Conservation (phyloP, 2,888 invertebrate species). For the Chelonus formosanus region DNA sequence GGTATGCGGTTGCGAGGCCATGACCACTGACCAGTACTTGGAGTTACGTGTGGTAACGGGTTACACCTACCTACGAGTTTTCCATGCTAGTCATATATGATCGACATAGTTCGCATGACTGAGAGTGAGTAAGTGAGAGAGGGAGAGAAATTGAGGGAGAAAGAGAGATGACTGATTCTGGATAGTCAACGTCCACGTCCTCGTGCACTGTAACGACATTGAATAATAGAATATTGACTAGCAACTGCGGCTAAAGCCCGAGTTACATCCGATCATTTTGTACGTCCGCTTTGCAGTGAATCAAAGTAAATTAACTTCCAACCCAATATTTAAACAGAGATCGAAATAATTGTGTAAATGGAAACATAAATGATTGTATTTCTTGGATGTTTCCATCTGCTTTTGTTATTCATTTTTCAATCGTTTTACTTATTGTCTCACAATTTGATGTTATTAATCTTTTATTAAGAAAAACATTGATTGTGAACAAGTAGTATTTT, state of each 20-base stretch:
- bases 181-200: slow-evolving; percentile 28
- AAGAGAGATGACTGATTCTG: slow-evolving; percentile 13
- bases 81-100: slow-evolving; percentile 33
- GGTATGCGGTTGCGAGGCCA: slow-evolving; percentile 35
- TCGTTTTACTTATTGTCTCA: background rate
- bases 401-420: background rate
- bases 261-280: slow-evolving; percentile 26
- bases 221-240: slow-evolving; percentile 38
- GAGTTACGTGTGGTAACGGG: slow-evolving; percentile 35
- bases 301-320: slow-evolving; percentile 30
- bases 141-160: slow-evolving; percentile 3
- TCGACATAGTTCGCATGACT: slow-evolving; percentile 33
- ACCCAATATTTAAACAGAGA: slow-evolving; percentile 14
- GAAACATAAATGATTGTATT: slow-evolving; percentile 1
- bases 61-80: slow-evolving; percentile 37
- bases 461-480: too few relatives aligned
- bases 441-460: too few relatives aligned
- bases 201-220: slow-evolving; percentile 33
- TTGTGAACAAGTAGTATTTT: too few relatives aligned
- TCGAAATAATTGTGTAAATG: background rate
- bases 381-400: background rate
- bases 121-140: slow-evolving; percentile 12
- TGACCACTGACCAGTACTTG: slow-evolving; percentile 31
- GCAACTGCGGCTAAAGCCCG: slow-evolving; percentile 18
- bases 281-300: slow-evolving; percentile 17